Conservation (phyloP, 2,888 invertebrate genomes). For the Dugesia japonica region DNA sequence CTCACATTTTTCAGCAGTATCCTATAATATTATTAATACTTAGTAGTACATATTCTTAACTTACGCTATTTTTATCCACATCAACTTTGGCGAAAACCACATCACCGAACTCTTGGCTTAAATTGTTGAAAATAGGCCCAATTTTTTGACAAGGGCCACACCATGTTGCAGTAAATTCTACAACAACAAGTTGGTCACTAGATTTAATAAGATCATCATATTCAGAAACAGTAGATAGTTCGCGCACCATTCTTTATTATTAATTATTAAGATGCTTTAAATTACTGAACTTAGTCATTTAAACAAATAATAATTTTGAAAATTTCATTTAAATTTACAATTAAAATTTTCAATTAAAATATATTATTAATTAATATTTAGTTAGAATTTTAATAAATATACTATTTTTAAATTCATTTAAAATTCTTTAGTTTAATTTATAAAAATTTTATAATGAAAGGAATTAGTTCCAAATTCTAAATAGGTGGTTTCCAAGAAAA, state of each 20-base stretch:
- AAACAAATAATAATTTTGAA: no score
- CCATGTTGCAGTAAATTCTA: not conserved
- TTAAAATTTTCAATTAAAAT: no score
- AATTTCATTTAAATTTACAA: no score
- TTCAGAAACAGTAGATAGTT: not conserved
- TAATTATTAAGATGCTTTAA: no score
- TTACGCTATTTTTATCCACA: not conserved
- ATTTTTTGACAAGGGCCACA: constrained; percentile 8
- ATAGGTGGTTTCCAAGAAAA: no score
- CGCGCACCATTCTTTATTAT: not conserved
- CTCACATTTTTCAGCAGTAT: not conserved
- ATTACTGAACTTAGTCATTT: no score
- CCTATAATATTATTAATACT: not conserved
- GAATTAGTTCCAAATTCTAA: no score
- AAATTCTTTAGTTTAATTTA: no score
- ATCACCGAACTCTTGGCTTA: not conserved
- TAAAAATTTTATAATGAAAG: no score
- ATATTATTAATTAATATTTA: no score
- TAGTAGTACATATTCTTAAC: not conserved
- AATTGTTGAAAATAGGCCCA: not conserved
- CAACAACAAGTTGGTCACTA: not conserved
- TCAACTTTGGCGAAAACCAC: constrained; percentile 12
- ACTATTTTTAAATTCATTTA: no score
- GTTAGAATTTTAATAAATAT: no score
- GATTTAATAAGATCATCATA: not conserved